Evolutionary conservation across 2,113 vertebrate genomes (phyloP).

Genomic region (Cairina moschata): DNA sequence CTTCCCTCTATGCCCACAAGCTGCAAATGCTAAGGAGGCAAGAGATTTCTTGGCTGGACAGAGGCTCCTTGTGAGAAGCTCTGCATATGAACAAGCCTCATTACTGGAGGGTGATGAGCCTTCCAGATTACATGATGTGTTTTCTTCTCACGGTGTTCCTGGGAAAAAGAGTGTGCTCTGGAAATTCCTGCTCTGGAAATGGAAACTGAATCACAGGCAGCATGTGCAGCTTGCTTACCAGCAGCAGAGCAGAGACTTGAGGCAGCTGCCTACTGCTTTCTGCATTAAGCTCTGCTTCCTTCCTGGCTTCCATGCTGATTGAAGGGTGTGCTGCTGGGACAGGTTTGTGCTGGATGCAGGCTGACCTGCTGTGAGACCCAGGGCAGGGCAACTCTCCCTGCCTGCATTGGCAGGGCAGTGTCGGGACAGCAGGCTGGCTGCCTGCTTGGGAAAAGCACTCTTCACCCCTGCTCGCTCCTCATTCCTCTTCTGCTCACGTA

Average conservation of each 20-base stretch:
- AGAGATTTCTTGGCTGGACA: background rate
- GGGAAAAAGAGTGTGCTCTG: background rate
- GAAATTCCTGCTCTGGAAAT: background rate
- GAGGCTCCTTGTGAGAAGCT: background rate
- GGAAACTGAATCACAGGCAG: background rate
- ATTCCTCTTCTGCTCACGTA: background rate
- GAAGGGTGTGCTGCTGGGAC: background rate
- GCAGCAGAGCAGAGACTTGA: background rate
- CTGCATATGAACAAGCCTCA: background rate
- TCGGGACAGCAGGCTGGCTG: background rate
- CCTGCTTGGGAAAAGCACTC: background rate
- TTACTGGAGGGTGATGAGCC: background rate
- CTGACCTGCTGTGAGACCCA: background rate
- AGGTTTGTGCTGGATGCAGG: background rate
- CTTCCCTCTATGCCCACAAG: background rate
- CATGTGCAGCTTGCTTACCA: background rate
- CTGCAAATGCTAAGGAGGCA: background rate
- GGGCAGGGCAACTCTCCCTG: background rate
- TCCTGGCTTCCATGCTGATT: background rate
- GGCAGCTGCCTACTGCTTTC: background rate
- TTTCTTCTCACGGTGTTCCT: background rate
- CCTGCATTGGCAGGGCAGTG: background rate
- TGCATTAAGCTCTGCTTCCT: rapidly evolving
- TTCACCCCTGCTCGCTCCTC: background rate
- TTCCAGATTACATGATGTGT: background rate